Conservation (phyloP, 2,113 vertebrate genomes). For the Gnathonemus longibarbis region DNA sequence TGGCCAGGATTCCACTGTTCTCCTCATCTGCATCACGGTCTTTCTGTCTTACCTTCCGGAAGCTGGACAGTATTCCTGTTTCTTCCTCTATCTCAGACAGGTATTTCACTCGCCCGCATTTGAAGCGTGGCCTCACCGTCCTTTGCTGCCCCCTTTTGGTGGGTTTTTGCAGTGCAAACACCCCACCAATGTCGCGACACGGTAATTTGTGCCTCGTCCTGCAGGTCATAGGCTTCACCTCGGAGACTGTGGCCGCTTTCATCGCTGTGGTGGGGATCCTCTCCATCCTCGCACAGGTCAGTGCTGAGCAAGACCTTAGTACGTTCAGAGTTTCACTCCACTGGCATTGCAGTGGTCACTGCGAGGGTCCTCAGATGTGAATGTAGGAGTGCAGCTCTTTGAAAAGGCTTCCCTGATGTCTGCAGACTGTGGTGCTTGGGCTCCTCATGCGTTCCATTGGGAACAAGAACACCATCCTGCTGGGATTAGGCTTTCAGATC, state of each 20-base stretch:
- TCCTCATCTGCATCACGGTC: slow-evolving; percentile 88
- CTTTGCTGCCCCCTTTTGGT: background rate
- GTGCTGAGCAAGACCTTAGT: slow-evolving; percentile 18
- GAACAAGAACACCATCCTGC: slow-evolving; percentile 85
- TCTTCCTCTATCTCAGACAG: slow-evolving; percentile 87
- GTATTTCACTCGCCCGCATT: slow-evolving; percentile 39
- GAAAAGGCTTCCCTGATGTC: slow-evolving; percentile 16
- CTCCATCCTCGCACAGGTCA: slow-evolving; percentile 84
- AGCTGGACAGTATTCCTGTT: slow-evolving; percentile 88
- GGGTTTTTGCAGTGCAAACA: background rate
- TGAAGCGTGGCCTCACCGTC: background rate
- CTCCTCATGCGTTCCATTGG: slow-evolving; percentile 86
- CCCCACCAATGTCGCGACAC: no score
- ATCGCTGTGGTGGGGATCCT: slow-evolving; percentile 85
- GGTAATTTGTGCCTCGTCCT: slow-evolving; percentile 7
- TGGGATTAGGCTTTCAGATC: slow-evolving; percentile 85
- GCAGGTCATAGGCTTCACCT: slow-evolving; percentile 79
- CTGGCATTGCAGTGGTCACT: background rate
- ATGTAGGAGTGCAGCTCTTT: background rate
- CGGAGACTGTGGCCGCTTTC: slow-evolving; percentile 81
- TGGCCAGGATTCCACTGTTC: slow-evolving; percentile 85
- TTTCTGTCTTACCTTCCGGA: slow-evolving; percentile 89
- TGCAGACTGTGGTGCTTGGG: slow-evolving; percentile 77
- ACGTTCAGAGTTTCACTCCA: background rate
- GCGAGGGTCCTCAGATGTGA: background rate